Percentiles rank a stretch among this genome's conserved stretches.
Conservation (phyloP, 2,113 vertebrate species). For the Gorsachius goisagi region DNA sequence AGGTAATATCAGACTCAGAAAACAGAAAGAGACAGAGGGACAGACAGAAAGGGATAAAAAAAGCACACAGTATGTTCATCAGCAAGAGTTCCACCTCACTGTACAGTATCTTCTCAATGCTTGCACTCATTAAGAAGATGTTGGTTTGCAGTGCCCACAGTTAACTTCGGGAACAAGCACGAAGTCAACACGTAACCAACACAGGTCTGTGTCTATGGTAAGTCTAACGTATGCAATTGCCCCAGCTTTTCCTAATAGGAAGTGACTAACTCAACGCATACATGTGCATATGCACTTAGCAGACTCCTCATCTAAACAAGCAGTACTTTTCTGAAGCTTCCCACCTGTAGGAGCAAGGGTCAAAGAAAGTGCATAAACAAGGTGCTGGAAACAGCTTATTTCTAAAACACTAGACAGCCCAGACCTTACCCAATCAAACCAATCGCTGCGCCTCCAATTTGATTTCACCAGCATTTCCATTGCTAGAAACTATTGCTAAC, state of each 20-base stretch:
- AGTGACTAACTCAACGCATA: background rate
- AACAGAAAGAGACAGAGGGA: background rate
- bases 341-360: background rate
- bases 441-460: background rate
- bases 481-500: background rate
- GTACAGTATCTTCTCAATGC: background rate
- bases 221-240: background rate
- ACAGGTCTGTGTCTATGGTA: background rate
- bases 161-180: background rate
- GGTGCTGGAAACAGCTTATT: background rate
- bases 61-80: background rate
- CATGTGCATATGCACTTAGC: rapidly evolving
- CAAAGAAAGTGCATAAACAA: background rate
- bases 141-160: background rate
- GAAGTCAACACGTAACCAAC: background rate
- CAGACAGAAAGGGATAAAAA: background rate
- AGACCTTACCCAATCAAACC: background rate
- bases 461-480: background rate
- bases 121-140: background rate
- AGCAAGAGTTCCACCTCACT: background rate
- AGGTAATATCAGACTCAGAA: background rate
- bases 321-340: background rate
- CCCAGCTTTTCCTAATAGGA: background rate
- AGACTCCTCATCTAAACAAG: background rate
- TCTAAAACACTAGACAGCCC: background rate